Evolutionary conservation across 2,113 vertebrate genomes (phyloP), one percentile per base, ranked within the genome.

Genomic region (Mesoclemmys tuberculata): DNA sequence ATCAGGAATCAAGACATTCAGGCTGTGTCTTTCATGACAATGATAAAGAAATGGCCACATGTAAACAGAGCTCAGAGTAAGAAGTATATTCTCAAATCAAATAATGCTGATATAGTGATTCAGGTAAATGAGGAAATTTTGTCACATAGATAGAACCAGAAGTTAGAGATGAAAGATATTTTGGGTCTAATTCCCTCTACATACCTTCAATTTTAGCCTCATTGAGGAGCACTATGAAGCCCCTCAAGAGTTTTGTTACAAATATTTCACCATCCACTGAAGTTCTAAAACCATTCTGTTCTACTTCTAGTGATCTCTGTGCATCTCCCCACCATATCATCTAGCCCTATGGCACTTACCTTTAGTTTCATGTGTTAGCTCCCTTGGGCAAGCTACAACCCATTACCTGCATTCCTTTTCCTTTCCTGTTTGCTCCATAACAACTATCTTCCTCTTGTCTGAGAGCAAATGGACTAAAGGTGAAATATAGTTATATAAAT

Each of bases 361-460:
- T 94, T 95, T 12, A 18, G 88, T 31, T 88, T 91, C 26, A 7
- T 6, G 41, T 44, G 44, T 44, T 61, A 92, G 46, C 75, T 61
- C 87, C 71, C 87, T 0, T 21, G 35, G 90, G 84, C 6, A 90
- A 86, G 56, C 35, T 90, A 35, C 64, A 94, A 91, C 35, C 52
- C 46, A 90, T 9, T 74, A 85, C 44, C 85, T 88, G 75, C 48
- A 92, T 51, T 38, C 38, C 46, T 83, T 35, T 88, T 58, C 54
- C 55, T 51, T 14, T 41, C 68, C 54, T 89, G 55, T 82, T 6
- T 55, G 55, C 35, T 80, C 18, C 6, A 19, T 8, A 87, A 94
- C 68, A 94, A 64, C 85, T 87, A 89, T 71, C 49, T 58, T 55
- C 27, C 90, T 96, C 46, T 51, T 80, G 19, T 52, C 10, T 89